Evolutionary conservation across 2,888 invertebrate species (phyloP).

Genomic region (Linnaemya vulpina): DNA sequence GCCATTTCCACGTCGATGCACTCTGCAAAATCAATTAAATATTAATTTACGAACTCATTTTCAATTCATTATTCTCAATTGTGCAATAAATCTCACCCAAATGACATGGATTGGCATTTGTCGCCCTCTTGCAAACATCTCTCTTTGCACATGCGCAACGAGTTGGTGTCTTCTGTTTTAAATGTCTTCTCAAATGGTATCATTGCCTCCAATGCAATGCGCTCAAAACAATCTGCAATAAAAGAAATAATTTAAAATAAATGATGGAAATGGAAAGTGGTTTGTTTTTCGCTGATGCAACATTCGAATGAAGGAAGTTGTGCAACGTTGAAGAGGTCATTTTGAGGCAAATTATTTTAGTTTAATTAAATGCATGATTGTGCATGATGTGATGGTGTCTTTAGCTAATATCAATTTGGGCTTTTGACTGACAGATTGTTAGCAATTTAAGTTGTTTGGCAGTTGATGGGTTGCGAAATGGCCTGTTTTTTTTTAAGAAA

Average conservation of each 20-base stretch:
- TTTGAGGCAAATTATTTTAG: constrained; percentile 6
- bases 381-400: no score
- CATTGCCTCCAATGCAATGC: constrained; percentile 86
- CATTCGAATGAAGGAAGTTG: constrained; percentile 34
- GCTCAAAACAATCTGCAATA: constrained; percentile 86
- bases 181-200: constrained; percentile 85
- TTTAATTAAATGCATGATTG: neutral
- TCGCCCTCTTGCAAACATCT: constrained; percentile 86
- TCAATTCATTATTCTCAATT: constrained; percentile 16
- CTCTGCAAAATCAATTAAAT: constrained; percentile 81
- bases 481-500: no score
- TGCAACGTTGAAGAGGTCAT: constrained; percentile 35
- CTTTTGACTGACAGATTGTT: constrained; percentile 11
- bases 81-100: constrained; percentile 84
- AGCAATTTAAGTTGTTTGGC: neutral
- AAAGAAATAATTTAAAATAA: constrained; percentile 47
- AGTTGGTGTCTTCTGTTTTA: constrained; percentile 85
- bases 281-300: neutral
- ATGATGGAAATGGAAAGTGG: constrained; percentile 36
- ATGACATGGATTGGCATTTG: constrained; percentile 86
- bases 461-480: neutral
- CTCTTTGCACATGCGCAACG: constrained; percentile 86
- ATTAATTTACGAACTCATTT: constrained; percentile 70
- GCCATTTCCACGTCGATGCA: constrained; percentile 86
- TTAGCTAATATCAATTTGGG: neutral